Base-by-base conservation (phyloP, 2,113 vertebrate species). In the Corvus moneduloides region DNA sequence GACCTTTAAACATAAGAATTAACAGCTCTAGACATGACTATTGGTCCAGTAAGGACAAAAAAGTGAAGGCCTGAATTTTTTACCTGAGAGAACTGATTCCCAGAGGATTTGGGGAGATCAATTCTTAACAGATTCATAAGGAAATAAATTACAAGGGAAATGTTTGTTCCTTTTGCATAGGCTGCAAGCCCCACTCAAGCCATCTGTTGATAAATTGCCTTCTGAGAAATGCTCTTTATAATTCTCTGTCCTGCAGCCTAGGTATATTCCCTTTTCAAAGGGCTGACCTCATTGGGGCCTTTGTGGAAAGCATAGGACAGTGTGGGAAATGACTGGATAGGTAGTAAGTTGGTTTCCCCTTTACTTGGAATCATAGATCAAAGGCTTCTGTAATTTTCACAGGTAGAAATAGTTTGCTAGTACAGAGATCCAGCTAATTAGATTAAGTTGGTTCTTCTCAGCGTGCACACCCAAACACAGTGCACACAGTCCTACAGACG, bases 401-500 rank as follows among this genome's bases (percentile, higher is more conserved):
- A 27, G 33, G 16, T 39, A 64, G 26, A 48, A 82, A 35, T 30
- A 39, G 22, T 78, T 74, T 78, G 35, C 26, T 59, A 14, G n/a
- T 4, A 9, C 30, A 52, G 58, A 51, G 24, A 59, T 33, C 27
- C 21, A 13, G 17, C 48, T 44, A 20, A 63, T 32, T 52, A 51
- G 64, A 43, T 35, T 8, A 17, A 22, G 11, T 27, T 44, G 18
- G 20, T 69, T 6, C 32, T 55, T 43, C 30, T 24, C 24, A 27
- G 30, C 9, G 16, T 49, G 44, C 35, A 78, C 17, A 28, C 43
- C 41, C n/a, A 30, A 30, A 59, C 33, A 21, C 18, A 3, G 7
- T 32, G 52, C 32, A 10, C 41, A 16, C 11, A 3, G 7, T 10
- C 0, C 0, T 30, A 19, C 43, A 43, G 10, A 48, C 0, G 1